phyloP scores from a whole-genome alignment of 2,113 vertebrate species.

The Platichthys stellatus region DNA sequence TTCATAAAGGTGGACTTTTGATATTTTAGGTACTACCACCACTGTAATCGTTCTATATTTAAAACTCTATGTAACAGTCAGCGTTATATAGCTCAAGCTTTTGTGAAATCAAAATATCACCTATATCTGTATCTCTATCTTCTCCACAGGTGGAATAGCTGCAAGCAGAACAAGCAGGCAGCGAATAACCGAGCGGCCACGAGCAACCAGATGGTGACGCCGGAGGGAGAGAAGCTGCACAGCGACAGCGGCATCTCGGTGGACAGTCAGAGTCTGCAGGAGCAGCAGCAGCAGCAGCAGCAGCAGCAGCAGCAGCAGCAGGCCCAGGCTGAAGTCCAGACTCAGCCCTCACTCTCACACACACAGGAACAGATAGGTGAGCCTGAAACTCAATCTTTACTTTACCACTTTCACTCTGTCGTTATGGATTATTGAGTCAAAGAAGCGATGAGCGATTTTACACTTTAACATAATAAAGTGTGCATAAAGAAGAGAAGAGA shows the following conservation, averaged over 20 bases:
- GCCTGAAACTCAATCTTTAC: background rate
- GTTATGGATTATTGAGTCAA: background rate
- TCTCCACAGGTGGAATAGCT: constrained; percentile 93
- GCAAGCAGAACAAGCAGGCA: constrained; percentile 96
- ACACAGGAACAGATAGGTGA: constrained; percentile 82
- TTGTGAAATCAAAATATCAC: background rate
- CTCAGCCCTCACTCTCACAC: constrained; percentile 79
- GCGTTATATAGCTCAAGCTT: no score
- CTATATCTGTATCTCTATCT: background rate
- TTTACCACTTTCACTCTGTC: background rate
- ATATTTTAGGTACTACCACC: no score
- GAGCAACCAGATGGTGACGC: constrained; percentile 92
- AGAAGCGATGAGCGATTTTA: no score
- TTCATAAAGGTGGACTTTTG: no score
- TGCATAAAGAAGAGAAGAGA: background rate
- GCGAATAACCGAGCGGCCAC: constrained; percentile 90
- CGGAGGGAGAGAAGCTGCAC: constrained; percentile 97
- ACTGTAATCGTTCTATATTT: no score
- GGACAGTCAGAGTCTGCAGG: constrained; percentile 96
- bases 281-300: constrained; percentile 90
- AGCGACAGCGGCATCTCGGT: constrained; percentile 98
- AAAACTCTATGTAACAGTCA: no score
- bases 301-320: constrained; percentile 90
- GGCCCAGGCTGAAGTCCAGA: constrained; percentile 81
- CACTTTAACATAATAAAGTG: background rate